These are phyloP conservation scores for Chaenocephalus aceratus DNA, from an alignment of 2,113 vertebrate genomes.

Conservation along the genomic window DNA sequence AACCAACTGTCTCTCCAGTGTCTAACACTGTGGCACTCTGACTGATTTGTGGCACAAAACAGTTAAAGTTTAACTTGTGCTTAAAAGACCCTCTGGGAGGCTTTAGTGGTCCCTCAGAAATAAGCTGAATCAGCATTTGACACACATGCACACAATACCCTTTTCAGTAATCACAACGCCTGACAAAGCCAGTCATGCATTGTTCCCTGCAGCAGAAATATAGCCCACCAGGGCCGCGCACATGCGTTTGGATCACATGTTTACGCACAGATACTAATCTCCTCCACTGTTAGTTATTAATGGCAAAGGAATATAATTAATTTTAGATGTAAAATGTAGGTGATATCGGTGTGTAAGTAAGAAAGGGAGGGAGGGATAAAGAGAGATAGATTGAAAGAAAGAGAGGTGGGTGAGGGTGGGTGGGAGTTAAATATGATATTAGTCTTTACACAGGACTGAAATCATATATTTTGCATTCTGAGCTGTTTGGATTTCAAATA, in stretches of 20 bases:
- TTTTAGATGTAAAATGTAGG: background rate
- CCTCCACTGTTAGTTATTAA: slow-evolving; percentile 20
- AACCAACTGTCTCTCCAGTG: slow-evolving; percentile 20
- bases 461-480: slow-evolving; percentile 7
- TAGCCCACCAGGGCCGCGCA: slow-evolving; percentile 47
- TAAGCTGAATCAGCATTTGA: slow-evolving; percentile 84
- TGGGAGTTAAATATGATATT: slow-evolving; percentile 44
- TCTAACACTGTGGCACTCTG: slow-evolving; percentile 22
- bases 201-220: slow-evolving; percentile 67
- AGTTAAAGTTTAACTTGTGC: slow-evolving; percentile 98
- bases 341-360: slow-evolving; percentile 1
- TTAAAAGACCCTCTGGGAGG: slow-evolving; percentile 89
- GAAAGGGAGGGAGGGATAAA: background rate
- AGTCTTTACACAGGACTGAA: background rate
- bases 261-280: slow-evolving; percentile 22
- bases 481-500: background rate
- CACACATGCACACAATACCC: slow-evolving; percentile 80
- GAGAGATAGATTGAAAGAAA: background rate
- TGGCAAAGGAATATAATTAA: background rate
- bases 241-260: slow-evolving; percentile 32
- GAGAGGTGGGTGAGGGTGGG: background rate
- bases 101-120: slow-evolving; percentile 84
- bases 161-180: slow-evolving; percentile 80
- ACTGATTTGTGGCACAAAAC: slow-evolving; percentile 79
- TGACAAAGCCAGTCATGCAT: slow-evolving; percentile 74